These are phyloP conservation scores for Salvator merianae DNA, from an alignment of 2,113 vertebrate species.

Conservation along the genomic window DNA sequence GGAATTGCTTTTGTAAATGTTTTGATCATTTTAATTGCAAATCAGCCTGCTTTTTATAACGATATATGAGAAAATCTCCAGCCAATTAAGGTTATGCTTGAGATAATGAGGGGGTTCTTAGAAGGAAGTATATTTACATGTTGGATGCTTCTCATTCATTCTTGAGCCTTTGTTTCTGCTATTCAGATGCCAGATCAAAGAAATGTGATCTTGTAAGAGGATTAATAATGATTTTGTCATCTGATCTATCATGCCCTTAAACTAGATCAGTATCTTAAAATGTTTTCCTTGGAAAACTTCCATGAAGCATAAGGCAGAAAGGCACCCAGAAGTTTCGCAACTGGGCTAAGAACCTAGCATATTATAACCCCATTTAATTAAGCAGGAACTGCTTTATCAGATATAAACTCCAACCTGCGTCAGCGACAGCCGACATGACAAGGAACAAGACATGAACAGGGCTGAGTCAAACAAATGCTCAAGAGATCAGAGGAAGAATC, in stretches of 20 bases:
- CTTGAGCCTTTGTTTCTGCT: conserved; percentile 25
- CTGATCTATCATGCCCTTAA: conserved; percentile 38
- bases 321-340: accelerated
- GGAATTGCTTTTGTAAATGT: conserved; percentile 27
- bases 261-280: background rate
- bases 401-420: too few relatives aligned
- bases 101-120: conserved; percentile 38
- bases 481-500: too few relatives aligned
- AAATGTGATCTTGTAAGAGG: conserved; percentile 41
- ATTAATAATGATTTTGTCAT: conserved; percentile 26
- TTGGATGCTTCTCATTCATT: conserved; percentile 21
- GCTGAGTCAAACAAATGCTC: too few relatives aligned
- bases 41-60: conserved; percentile 42
- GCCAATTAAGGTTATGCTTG: conserved; percentile 44
- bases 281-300: conserved; percentile 31
- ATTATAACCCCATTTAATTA: too few relatives aligned
- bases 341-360: too few relatives aligned
- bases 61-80: conserved; percentile 49
- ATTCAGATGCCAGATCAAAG: conserved; percentile 32
- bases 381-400: too few relatives aligned
- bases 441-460: too few relatives aligned
- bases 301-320: conserved; percentile 23
- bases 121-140: conserved; percentile 40
- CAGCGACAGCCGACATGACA: too few relatives aligned
- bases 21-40: background rate